Conservation (phyloP, 2,113 vertebrate species). For the Gopherus evgoodei region DNA sequence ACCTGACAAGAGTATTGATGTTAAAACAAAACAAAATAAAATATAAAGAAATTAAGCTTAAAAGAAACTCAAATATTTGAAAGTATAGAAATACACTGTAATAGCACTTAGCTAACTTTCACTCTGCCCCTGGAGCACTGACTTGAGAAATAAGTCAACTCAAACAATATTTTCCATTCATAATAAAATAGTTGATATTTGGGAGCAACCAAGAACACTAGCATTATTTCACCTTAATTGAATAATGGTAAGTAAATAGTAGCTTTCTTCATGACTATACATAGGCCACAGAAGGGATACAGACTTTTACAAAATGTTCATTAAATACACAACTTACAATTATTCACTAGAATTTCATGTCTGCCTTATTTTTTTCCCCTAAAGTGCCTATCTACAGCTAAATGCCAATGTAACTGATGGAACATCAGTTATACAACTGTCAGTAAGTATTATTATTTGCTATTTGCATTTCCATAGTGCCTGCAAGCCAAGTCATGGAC, state of each 20-base stretch:
- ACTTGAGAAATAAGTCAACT: constrained; percentile 26
- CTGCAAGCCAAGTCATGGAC: neutral
- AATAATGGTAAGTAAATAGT: neutral
- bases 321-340: neutral
- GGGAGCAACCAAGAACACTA: neutral
- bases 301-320: neutral
- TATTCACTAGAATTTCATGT: neutral
- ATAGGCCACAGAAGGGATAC: neutral
- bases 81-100: neutral
- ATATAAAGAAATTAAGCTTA: neutral
- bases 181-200: constrained; percentile 12
- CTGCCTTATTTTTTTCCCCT: neutral
- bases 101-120: neutral
- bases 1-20: neutral
- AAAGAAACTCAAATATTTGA: neutral
- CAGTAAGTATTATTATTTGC: neutral
- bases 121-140: neutral
- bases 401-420: neutral
- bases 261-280: neutral
- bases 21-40: neutral
- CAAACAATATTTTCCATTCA: neutral
- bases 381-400: neutral
- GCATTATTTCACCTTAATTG: neutral
- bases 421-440: neutral
- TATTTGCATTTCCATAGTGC: neutral